Percentiles rank a stretch among this genome's conserved stretches.
Conservation (phyloP, 2,797 vertebrate species). For the Coccyzus lansbergi region DNA sequence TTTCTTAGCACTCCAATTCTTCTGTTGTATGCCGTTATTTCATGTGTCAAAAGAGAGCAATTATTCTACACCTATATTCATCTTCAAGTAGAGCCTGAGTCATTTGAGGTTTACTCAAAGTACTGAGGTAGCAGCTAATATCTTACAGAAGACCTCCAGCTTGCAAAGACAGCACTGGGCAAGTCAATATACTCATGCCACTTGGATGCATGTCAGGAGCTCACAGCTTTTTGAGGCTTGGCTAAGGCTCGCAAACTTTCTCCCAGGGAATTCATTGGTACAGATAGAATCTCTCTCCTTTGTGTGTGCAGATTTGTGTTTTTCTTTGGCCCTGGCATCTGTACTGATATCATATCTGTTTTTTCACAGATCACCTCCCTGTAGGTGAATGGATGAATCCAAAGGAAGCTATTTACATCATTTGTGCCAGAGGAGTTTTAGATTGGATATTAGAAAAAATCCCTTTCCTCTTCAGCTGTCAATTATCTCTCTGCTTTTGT, state of each 20-base stretch:
- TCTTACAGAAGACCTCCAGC: conserved; percentile 2
- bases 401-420: not conserved
- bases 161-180: not conserved
- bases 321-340: conserved; percentile 30
- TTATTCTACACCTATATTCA: not conserved
- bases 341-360: conserved; percentile 24
- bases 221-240: conserved; percentile 42
- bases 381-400: not conserved
- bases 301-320: conserved; percentile 36
- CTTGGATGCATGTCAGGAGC: conserved; percentile 46
- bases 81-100: conserved; percentile 9
- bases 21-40: not conserved
- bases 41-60: not conserved
- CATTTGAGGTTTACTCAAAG: not conserved
- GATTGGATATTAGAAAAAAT: not conserved
- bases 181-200: not conserved
- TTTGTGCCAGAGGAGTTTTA: not conserved
- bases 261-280: conserved; percentile 34
- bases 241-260: not conserved
- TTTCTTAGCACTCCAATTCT: not conserved
- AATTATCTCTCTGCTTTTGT: conserved; percentile 25
- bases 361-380: not conserved
- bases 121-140: not conserved
- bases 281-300: conserved; percentile 22
- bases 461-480: not conserved